Base-by-base conservation (phyloP, 2,113 vertebrate genomes). In the Eudyptes chrysolophus region DNA sequence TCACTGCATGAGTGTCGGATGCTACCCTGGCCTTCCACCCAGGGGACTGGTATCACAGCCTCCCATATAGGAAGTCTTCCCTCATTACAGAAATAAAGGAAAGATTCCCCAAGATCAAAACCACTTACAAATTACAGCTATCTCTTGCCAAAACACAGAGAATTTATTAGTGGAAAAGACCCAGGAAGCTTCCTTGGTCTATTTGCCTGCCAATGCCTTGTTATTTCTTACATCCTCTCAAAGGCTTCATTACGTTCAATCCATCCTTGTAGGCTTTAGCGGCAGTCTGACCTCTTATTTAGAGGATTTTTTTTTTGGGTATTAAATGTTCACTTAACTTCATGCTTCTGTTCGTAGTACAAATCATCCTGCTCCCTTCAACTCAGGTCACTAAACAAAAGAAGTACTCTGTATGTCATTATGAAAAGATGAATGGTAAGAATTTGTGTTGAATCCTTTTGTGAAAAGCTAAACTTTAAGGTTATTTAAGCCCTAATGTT, bases 101-200 rank as follows among this genome's bases (percentile, higher is more conserved):
- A 92, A 93, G 19, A 94, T 69, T 93, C 48, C 62, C 55, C 62
- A 60, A 96, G 81, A 79, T 83, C 66, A 90, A 95, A 96, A 54
- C 42, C 42, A 46, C 62, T 76, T 54, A 93, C 12, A 87, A 80
- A 87, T 83, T 96, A 82, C 46, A 85, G 66, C 32, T 60, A 58
- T 18, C 46, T 89, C 52, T 69, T 95, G 75, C 87, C 70, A 94
- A 85, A 94, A 85, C n/a, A 11, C 54, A 68, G 74, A 84, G 7
- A 70, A 94, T 87, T 85, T 91, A 66, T 94, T 87, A 72, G 62
- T 36, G 54, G 54, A 88, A 95, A 70, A 89, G 58, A 93, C 77
- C 36, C 77, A 90, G 82, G 74, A 89, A 94, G 74, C 84, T 87
- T 72, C 58, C 38, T 91, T 89, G 62, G 52, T 85, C 77, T 91